Evolutionary conservation across 1,140 invertebrate species (phyloP).

Genomic region (Melitaea cinxia): DNA sequence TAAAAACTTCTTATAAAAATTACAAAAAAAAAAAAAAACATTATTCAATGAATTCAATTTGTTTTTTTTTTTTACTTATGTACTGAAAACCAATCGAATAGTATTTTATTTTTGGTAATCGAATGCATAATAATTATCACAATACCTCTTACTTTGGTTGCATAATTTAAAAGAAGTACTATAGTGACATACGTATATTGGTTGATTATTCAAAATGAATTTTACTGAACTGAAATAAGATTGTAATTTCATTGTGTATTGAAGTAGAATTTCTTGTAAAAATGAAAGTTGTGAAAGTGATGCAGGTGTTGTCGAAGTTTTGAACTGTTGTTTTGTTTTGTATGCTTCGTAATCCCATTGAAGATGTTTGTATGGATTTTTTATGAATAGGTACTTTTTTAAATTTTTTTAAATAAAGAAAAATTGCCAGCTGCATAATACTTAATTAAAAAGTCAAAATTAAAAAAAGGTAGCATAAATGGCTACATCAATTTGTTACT

Average conservation of each 20-base stretch:
- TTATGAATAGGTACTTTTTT: neutral
- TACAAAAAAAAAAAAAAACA: conserved; percentile 40
- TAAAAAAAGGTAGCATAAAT: too few species aligned
- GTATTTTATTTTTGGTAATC: neutral
- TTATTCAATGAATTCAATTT: neutral
- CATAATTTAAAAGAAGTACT: conserved; percentile 28
- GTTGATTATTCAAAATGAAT: neutral
- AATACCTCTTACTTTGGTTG: conserved; percentile 27
- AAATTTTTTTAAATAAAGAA: too few species aligned
- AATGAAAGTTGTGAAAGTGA: conserved; percentile 32
- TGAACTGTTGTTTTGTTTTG: conserved; percentile 7
- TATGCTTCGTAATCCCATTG: neutral
- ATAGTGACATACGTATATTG: conserved; percentile 27
- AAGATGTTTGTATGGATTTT: neutral
- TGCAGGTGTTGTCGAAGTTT: conserved; percentile 19
- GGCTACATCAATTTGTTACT: too few species aligned
- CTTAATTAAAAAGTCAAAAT: too few species aligned
- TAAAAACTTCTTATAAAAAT: too few species aligned
- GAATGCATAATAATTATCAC: conserved; percentile 29
- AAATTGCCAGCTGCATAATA: too few species aligned
- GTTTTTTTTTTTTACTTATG: neutral
- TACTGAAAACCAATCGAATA: neutral
- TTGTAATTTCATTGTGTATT: conserved; percentile 4
- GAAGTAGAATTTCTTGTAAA: conserved; percentile 32
- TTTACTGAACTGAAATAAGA: neutral